Conservation (phyloP, 1,140 invertebrate species). For the Brachionus rubens region DNA sequence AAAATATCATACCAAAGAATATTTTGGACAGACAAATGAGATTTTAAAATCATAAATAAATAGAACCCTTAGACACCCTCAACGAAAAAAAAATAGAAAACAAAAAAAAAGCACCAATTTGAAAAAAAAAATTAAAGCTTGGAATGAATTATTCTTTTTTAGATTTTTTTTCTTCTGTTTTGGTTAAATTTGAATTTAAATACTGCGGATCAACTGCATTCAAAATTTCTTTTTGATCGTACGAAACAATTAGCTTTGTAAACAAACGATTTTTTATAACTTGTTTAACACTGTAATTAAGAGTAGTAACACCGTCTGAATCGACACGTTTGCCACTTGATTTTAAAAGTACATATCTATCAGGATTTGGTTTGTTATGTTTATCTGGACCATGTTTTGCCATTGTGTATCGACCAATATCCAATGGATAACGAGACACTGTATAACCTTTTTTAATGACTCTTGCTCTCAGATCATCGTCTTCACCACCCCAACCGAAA, state of each 20-base stretch:
- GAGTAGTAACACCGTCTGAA: slow-evolving; percentile 3
- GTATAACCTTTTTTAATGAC: slow-evolving; percentile 74
- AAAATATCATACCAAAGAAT: too few species aligned
- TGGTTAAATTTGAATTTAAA: too few species aligned
- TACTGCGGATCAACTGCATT: too few species aligned
- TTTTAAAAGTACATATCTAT: slow-evolving; percentile 10
- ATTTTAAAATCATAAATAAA: too few species aligned
- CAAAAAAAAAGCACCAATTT: too few species aligned
- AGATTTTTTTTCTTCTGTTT: too few species aligned
- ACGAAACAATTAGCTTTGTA: slow-evolving; percentile 20
- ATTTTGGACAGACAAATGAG: too few species aligned
- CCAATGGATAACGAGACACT: slow-evolving; percentile 79
- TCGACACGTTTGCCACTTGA: background rate
- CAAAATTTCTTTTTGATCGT: background rate
- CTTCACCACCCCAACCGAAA: slow-evolving; percentile 48
- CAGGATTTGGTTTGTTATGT: slow-evolving; percentile 16
- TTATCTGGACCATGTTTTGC: slow-evolving; percentile 66
- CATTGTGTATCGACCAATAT: slow-evolving; percentile 85
- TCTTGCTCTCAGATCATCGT: slow-evolving; percentile 48
- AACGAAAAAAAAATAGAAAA: too few species aligned
- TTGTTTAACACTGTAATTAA: background rate
- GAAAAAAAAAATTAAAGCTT: too few species aligned
- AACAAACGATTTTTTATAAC: slow-evolving; percentile 25
- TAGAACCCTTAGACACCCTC: too few species aligned
- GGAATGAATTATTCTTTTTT: background rate